Conservation (phyloP, 2,113 vertebrate genomes). For the Bos javanicus region DNA sequence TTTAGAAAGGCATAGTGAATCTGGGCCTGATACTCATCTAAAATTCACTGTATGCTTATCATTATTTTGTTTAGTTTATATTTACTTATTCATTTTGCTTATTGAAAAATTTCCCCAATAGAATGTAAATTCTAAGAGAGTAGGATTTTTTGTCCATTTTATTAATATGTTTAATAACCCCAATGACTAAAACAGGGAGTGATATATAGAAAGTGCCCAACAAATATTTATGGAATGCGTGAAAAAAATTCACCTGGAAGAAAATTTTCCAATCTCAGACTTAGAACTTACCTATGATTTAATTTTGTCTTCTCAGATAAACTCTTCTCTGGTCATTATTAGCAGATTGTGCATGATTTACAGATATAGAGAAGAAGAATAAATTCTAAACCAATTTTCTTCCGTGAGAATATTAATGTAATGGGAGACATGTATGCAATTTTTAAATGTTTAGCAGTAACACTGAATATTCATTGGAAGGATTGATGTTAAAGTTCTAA, state of each 20-base stretch:
- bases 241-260: not conserved
- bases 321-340: not conserved
- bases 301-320: not conserved
- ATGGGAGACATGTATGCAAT: not conserved
- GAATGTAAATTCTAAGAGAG: not conserved
- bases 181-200: not conserved
- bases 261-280: not conserved
- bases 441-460: not conserved
- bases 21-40: not conserved
- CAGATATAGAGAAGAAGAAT: not conserved
- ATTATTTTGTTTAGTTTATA: not conserved
- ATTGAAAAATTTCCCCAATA: not conserved
- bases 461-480: not conserved
- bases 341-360: not conserved
- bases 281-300: not conserved
- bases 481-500: not conserved
- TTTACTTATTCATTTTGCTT: not conserved
- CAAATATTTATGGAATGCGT: not conserved
- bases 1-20: not conserved
- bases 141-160: not conserved
- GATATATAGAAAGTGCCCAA: not conserved
- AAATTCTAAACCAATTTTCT: not conserved
- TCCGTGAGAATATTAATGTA: not conserved
- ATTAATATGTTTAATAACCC: not conserved
- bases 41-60: not conserved